Evolutionary conservation across 2,113 vertebrate genomes (phyloP).

Genomic region (Rattus rattus): DNA sequence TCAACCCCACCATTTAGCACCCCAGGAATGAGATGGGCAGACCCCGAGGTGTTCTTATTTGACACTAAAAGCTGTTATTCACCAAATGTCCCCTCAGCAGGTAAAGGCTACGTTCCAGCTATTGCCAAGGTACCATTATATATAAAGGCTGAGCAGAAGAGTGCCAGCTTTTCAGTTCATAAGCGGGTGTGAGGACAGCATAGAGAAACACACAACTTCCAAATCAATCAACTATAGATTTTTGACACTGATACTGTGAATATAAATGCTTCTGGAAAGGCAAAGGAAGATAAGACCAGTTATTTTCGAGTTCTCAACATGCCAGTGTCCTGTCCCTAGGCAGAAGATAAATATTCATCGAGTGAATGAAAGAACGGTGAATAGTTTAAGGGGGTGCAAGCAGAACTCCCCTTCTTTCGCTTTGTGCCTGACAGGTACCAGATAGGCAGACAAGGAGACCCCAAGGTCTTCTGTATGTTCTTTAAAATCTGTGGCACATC

Average conservation of each 20-base stretch:
- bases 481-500: neutral
- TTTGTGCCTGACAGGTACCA: slow-evolving; percentile 46
- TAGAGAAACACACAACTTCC: slow-evolving; percentile 47
- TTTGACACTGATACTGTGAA: slow-evolving; percentile 67
- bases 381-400: slow-evolving; percentile 58
- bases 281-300: slow-evolving; percentile 68
- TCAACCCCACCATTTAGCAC: neutral
- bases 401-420: slow-evolving; percentile 65
- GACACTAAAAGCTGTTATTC: slow-evolving; percentile 25
- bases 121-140: neutral
- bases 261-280: slow-evolving; percentile 75
- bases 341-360: slow-evolving; percentile 80
- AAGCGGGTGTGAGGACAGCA: slow-evolving; percentile 12
- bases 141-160: slow-evolving; percentile 22
- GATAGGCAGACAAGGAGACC: slow-evolving; percentile 50
- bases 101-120: neutral
- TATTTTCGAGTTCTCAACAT: slow-evolving; percentile 55
- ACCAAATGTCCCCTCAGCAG: neutral
- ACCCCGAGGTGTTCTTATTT: slow-evolving; percentile 19
- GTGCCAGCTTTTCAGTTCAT: slow-evolving; percentile 44
- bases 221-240: slow-evolving; percentile 78
- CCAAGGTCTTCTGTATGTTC: slow-evolving; percentile 45
- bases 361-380: slow-evolving; percentile 64
- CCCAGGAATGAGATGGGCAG: neutral
- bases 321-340: slow-evolving; percentile 61